Evolutionary conservation across 2,797 vertebrate species (phyloP).

Genomic region (Cirrhinus mrigala): DNA sequence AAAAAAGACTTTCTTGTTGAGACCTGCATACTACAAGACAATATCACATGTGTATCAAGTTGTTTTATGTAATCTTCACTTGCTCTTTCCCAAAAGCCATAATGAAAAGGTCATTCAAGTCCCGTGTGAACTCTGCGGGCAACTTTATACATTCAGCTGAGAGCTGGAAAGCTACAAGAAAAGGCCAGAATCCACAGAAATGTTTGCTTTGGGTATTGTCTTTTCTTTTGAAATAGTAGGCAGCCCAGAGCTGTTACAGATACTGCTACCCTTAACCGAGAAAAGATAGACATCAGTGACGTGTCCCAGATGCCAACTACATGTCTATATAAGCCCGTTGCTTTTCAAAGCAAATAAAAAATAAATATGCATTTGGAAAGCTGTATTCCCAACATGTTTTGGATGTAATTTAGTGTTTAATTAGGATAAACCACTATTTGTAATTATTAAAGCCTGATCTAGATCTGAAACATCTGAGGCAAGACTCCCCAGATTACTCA

Average conservation of each 20-base stretch:
- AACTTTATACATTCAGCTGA: slow-evolving; percentile 26
- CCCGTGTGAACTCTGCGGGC: slow-evolving; percentile 23
- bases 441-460: slow-evolving; percentile 34
- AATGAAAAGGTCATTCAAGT: slow-evolving; percentile 53
- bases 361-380: slow-evolving; percentile 3
- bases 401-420: slow-evolving; percentile 16
- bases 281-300: slow-evolving; percentile 16
- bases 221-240: slow-evolving; percentile 34
- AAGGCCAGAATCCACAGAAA: slow-evolving; percentile 46
- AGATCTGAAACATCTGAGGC: slow-evolving; percentile 12
- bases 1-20: neutral
- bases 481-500: slow-evolving; percentile 10
- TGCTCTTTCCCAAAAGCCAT: slow-evolving; percentile 33
- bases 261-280: slow-evolving; percentile 25
- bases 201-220: slow-evolving; percentile 45
- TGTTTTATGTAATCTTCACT: slow-evolving; percentile 50
- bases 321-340: slow-evolving; percentile 9
- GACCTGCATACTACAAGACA: slow-evolving; percentile 23
- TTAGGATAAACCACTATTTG: slow-evolving; percentile 20
- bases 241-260: slow-evolving; percentile 38
- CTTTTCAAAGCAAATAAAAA: slow-evolving; percentile 7
- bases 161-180: slow-evolving; percentile 36
- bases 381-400: neutral
- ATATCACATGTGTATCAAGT: slow-evolving; percentile 27
- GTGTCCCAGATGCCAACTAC: neutral